Evolutionary conservation across 2,888 invertebrate genomes (phyloP).

Genomic region (Heliconius sara): DNA sequence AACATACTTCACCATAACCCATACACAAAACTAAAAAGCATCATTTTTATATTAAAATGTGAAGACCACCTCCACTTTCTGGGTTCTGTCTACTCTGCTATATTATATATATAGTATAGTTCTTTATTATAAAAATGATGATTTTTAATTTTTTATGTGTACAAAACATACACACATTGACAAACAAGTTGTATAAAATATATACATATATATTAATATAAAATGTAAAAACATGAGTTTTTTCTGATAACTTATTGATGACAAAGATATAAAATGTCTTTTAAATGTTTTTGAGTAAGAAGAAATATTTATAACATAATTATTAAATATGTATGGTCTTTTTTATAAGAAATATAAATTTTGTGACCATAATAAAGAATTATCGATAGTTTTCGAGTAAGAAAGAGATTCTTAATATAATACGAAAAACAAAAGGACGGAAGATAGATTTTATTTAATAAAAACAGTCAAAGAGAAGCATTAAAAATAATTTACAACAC

Average conservation of each 20-base stretch:
- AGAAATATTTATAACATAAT: background rate
- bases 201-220: conserved; percentile 9
- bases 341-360: background rate
- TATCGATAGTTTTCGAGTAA: background rate
- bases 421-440: conserved; percentile 7
- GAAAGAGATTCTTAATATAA: conserved; percentile 20
- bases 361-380: background rate
- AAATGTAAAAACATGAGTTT: background rate
- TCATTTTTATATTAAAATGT: background rate
- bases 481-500: background rate
- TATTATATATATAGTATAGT: background rate
- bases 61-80: background rate
- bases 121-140: background rate
- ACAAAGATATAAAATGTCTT: conserved; percentile 7
- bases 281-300: conserved; percentile 6
- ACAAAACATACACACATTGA: conserved; percentile 18
- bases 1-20: conserved; percentile 34
- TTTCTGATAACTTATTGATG: background rate
- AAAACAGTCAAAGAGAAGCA: background rate
- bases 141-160: background rate
- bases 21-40: conserved; percentile 27
- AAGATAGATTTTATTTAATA: conserved; percentile 2
- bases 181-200: conserved; percentile 15
- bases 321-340: background rate
- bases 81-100: background rate